A percentile compares a stretch with the other conserved stretches of the same genome.
Conservation (phyloP, 92 coral and sea anemone species). For the Heliopora coerulea region DNA sequence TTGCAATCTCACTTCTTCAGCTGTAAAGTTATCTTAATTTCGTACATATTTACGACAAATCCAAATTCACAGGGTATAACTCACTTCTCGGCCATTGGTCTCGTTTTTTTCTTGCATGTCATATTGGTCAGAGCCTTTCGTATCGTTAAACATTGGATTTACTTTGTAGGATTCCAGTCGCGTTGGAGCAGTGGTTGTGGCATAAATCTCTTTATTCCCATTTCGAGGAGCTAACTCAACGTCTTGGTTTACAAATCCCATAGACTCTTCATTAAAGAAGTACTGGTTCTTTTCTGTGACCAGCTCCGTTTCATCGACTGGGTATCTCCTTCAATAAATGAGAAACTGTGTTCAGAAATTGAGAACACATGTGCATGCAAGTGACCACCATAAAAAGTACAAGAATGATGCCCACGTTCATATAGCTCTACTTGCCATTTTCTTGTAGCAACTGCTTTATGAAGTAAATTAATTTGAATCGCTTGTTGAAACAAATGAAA, state of each 20-base stretch:
- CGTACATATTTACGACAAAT: too few relatives aligned
- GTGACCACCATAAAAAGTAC: too few relatives aligned
- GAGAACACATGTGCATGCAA: too few relatives aligned
- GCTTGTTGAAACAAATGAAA: too few relatives aligned
- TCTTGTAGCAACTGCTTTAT: too few relatives aligned
- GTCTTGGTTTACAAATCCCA: slow-evolving; percentile 39
- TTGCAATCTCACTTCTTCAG: too few relatives aligned
- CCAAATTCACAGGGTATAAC: slow-evolving; percentile 2
- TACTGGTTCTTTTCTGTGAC: slow-evolving; percentile 20
- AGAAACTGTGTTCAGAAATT: neutral
- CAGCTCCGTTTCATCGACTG: slow-evolving; percentile 25
- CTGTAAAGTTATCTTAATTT: too few relatives aligned
- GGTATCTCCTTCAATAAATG: too few relatives aligned
- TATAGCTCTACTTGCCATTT: too few relatives aligned
- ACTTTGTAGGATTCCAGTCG: slow-evolving; percentile 40
- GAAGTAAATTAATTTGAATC: too few relatives aligned
- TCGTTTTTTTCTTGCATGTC: slow-evolving; percentile 2
- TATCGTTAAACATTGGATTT: slow-evolving; percentile 36
- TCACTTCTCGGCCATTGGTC: slow-evolving; percentile 27
- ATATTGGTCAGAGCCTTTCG: neutral
- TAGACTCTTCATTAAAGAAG: slow-evolving; percentile 23
- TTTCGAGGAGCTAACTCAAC: slow-evolving; percentile 26
- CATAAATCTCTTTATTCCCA: neutral
- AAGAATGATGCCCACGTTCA: too few relatives aligned
- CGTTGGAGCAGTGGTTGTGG: slow-evolving; percentile 16